Conservation (phyloP, 1,140 invertebrate genomes). For the Plutomurus gul region DNA sequence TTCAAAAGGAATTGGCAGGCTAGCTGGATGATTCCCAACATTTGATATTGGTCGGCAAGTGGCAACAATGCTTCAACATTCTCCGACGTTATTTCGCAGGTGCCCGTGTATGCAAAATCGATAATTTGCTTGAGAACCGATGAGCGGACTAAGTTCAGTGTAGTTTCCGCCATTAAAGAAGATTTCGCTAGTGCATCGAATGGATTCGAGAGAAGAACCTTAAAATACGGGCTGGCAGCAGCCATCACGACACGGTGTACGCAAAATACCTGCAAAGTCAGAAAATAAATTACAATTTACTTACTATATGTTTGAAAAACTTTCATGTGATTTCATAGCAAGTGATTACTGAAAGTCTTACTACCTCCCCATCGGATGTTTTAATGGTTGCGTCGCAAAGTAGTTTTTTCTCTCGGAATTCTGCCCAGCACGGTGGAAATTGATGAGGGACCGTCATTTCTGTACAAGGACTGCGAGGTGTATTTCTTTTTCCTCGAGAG, state of each 20-base stretch:
- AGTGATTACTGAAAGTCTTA: neutral
- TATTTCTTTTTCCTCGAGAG: neutral
- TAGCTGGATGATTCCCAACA: conserved; percentile 66
- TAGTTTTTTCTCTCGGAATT: conserved; percentile 65
- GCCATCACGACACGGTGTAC: conserved; percentile 70
- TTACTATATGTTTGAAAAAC: too few species aligned
- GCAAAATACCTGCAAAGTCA: conserved; percentile 57
- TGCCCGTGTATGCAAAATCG: conserved; percentile 70
- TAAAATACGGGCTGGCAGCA: conserved; percentile 70
- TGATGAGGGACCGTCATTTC: conserved; percentile 12
- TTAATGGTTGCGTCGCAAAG: conserved; percentile 65
- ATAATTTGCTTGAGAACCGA: conserved; percentile 59
- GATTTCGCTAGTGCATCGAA: conserved; percentile 58
- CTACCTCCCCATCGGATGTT: conserved; percentile 66
- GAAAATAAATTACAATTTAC: too few species aligned
- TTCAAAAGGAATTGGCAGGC: conserved; percentile 66
- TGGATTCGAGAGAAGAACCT: conserved; percentile 68
- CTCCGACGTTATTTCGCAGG: conserved; percentile 63
- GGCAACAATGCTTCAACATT: conserved; percentile 68
- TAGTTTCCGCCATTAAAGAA: conserved; percentile 58
- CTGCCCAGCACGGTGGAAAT: conserved; percentile 69
- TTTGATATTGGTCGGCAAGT: conserved; percentile 68
- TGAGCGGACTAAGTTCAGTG: conserved; percentile 57
- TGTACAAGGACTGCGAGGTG: conserved; percentile 2
- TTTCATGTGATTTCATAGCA: too few species aligned